These are phyloP conservation scores for Gadus macrocephalus DNA, from an alignment of 2,113 vertebrate genomes.

Conservation along the genomic window DNA sequence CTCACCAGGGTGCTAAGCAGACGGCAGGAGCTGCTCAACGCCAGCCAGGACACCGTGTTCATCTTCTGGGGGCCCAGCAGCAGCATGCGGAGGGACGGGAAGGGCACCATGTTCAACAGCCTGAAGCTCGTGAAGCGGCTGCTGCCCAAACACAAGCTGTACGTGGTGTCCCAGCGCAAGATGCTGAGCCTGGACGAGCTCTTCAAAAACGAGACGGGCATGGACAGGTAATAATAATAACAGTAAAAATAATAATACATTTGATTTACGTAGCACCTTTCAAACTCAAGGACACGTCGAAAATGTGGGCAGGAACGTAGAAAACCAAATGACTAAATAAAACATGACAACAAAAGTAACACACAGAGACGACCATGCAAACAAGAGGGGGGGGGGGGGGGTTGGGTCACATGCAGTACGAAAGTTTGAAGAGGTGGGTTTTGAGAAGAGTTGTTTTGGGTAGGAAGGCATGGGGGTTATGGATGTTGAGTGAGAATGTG, in stretches of 20 bases:
- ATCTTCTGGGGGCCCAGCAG: constrained; percentile 94
- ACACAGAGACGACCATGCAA: too few relatives aligned
- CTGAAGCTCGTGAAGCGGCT: constrained; percentile 83
- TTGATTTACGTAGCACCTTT: too few relatives aligned
- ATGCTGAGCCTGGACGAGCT: constrained; percentile 90
- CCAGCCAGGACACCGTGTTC: constrained; percentile 83
- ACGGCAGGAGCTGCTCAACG: constrained; percentile 81
- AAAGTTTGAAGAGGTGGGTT: too few relatives aligned
- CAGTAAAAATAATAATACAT: neutral
- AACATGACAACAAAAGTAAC: too few relatives aligned
- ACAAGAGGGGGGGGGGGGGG: too few relatives aligned
- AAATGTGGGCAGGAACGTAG: neutral
- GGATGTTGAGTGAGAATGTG: too few relatives aligned
- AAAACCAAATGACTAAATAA: neutral
- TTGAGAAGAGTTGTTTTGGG: too few relatives aligned
- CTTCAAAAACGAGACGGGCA: constrained; percentile 88
- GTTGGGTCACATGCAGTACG: too few relatives aligned
- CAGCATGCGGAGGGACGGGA: constrained; percentile 87
- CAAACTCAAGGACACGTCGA: too few relatives aligned
- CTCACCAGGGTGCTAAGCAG: constrained; percentile 82
- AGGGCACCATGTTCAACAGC: constrained; percentile 84
- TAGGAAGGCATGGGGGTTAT: too few relatives aligned
- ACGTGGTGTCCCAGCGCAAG: constrained; percentile 83
- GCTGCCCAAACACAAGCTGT: constrained; percentile 80
- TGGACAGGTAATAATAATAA: constrained; percentile 78